Evolutionary conservation across 2,888 invertebrate species (phyloP).

Genomic region (Bhutanitis thaidina): DNA sequence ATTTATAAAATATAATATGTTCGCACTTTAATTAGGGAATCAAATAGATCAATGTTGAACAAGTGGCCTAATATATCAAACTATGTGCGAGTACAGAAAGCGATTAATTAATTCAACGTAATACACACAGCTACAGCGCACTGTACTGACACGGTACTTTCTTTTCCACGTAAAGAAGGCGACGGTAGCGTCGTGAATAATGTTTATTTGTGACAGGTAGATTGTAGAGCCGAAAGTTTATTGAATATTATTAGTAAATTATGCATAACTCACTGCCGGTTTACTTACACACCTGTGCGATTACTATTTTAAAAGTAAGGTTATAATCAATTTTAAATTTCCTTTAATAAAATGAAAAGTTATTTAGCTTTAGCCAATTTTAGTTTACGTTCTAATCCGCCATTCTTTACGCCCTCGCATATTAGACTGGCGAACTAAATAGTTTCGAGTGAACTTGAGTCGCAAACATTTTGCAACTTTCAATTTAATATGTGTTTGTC

Average conservation of each 20-base stretch:
- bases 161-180: conserved; percentile 28
- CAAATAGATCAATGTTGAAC: too few species aligned
- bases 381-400: conserved; percentile 7
- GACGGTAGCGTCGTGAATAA: conserved; percentile 24
- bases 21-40: too few species aligned
- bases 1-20: too few species aligned
- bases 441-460: conserved; percentile 17
- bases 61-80: too few species aligned
- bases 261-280: neutral
- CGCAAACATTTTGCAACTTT: conserved; percentile 7
- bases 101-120: conserved; percentile 19
- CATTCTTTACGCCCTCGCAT: conserved; percentile 10
- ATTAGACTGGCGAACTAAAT: conserved; percentile 14
- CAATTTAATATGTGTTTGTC: neutral
- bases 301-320: too few species aligned
- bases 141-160: conserved; percentile 28
- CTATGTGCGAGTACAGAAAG: neutral
- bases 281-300: too few species aligned
- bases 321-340: neutral
- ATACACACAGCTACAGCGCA: conserved; percentile 10
- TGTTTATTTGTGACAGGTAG: neutral
- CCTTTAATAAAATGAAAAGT: neutral
- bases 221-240: neutral
- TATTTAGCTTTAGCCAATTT: neutral
- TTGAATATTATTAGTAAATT: neutral